These are phyloP conservation scores for Aspidoscelis tigris DNA, from an alignment of 2,113 vertebrate species.

Conservation along the genomic window DNA sequence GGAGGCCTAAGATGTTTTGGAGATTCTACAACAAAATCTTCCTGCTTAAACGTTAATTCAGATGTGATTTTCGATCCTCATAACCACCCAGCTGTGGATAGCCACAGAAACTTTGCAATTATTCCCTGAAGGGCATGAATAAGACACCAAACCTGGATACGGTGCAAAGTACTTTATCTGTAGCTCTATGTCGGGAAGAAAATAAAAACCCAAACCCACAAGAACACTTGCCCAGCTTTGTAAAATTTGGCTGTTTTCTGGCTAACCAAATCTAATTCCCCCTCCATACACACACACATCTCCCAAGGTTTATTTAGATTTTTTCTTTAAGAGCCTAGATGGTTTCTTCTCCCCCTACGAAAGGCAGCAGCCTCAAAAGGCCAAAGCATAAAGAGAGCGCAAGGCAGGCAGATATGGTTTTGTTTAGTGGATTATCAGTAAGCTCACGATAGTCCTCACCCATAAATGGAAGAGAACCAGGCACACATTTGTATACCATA, in stretches of 20 bases:
- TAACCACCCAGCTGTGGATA: no score
- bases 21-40: no score
- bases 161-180: no score
- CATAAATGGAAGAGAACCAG: conserved; percentile 79
- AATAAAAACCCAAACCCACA: background rate
- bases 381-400: rapidly evolving
- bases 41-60: no score
- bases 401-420: conserved; percentile 44
- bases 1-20: no score
- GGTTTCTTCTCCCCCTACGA: background rate
- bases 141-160: no score
- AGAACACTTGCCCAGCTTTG: background rate
- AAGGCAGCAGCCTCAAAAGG: conserved; percentile 7
- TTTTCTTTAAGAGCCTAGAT: background rate
- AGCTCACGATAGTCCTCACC: conserved; percentile 64
- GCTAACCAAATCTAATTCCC: background rate
- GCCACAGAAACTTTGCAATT: no score
- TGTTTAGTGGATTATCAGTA: conserved; percentile 50
- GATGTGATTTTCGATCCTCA: no score
- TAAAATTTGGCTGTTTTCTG: background rate
- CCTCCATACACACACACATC: background rate
- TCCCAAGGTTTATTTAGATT: background rate
- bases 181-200: background rate
- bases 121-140: no score
- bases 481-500: conserved; percentile 45